These are phyloP conservation scores for Oncorhynchus mykiss DNA, from an alignment of 2,113 vertebrate genomes.

Conservation along the genomic window DNA sequence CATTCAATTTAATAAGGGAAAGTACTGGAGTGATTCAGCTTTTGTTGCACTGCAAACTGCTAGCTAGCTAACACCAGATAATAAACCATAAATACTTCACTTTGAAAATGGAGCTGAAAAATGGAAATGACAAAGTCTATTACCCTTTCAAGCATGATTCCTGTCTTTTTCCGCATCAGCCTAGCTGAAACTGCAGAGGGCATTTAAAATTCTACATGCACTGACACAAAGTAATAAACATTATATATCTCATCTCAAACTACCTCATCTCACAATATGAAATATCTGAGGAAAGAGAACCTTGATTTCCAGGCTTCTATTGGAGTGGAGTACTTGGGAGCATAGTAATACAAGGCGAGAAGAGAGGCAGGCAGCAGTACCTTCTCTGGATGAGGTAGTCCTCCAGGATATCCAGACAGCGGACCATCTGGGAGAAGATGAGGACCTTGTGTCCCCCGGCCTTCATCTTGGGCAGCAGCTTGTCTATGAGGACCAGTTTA, in stretches of 20 bases:
- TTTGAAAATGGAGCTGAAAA: neutral
- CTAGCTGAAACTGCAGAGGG: neutral
- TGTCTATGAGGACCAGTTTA: slow-evolving; percentile 97
- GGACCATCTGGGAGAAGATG: slow-evolving; percentile 99
- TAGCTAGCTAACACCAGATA: slow-evolving; percentile 2
- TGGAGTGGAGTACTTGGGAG: too few species aligned
- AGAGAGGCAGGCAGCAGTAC: slow-evolving; percentile 60
- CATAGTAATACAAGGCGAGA: too few species aligned
- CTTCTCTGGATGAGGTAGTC: slow-evolving; percentile 99
- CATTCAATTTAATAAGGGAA: neutral
- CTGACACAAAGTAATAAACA: too few species aligned
- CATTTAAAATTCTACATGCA: neutral
- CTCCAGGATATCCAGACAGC: slow-evolving; percentile 97
- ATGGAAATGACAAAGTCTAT: neutral
- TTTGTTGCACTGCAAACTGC: neutral
- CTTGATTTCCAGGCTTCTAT: too few species aligned
- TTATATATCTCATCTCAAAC: too few species aligned
- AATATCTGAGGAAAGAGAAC: too few species aligned
- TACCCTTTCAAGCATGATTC: neutral
- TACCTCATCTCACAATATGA: too few species aligned
- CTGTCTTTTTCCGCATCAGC: neutral
- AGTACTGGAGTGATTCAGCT: slow-evolving; percentile 7
- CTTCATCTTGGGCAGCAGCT: slow-evolving; percentile 98
- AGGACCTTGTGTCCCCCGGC: slow-evolving; percentile 97
- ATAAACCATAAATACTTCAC: neutral